Conservation (phyloP, 2,113 vertebrate genomes). For the Petaurus breviceps region DNA sequence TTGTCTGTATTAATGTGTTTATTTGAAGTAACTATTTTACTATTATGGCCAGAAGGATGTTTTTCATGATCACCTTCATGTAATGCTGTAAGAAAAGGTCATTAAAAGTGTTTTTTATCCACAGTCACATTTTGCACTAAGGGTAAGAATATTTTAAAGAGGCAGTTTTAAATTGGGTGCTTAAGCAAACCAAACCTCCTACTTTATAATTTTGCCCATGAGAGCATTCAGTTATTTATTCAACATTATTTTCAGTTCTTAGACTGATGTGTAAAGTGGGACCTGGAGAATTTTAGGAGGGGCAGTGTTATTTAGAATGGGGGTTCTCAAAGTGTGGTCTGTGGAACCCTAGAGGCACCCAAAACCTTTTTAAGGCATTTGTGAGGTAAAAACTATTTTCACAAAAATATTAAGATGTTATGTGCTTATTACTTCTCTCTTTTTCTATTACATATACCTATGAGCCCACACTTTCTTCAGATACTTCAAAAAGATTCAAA, state of each 20-base stretch:
- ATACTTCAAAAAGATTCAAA: background rate
- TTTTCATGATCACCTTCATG: conserved; percentile 64
- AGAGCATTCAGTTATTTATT: conserved; percentile 8
- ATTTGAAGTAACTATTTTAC: conserved; percentile 61
- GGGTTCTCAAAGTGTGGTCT: background rate
- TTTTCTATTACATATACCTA: background rate
- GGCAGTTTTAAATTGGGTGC: conserved; percentile 47
- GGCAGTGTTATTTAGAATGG: background rate
- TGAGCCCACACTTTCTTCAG: background rate
- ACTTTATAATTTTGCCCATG: background rate
- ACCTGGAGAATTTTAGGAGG: background rate
- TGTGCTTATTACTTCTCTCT: background rate
- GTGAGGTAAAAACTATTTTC: background rate
- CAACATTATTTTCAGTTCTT: background rate
- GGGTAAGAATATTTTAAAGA: conserved; percentile 49
- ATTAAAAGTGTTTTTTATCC: conserved; percentile 66
- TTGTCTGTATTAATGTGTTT: conserved; percentile 39
- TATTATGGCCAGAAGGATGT: conserved; percentile 71
- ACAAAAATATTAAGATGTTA: background rate
- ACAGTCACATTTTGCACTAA: conserved; percentile 57
- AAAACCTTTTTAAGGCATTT: background rate
- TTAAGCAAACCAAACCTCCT: background rate
- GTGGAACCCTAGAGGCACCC: background rate
- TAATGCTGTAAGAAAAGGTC: conserved; percentile 61
- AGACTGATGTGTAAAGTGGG: background rate